phyloP scores from a whole-genome alignment of 2,797 vertebrate genomes.

The Falco peregrinus region DNA sequence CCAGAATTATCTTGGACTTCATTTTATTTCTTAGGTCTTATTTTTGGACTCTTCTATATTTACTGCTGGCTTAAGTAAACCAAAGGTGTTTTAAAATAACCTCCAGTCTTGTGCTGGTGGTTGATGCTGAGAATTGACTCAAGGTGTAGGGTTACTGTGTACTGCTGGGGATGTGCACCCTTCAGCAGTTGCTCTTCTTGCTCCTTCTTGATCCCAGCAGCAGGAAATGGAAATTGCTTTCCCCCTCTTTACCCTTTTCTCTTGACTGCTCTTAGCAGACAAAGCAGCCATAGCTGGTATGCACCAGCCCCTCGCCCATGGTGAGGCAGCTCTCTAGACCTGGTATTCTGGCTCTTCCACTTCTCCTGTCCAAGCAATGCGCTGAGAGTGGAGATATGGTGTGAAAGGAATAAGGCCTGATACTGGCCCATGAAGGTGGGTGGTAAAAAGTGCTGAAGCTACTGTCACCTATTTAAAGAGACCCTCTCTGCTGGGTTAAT shows the following conservation, averaged over 20 bases:
- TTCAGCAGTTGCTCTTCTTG: not conserved
- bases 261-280: not conserved
- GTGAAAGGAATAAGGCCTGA: not conserved
- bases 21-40: not conserved
- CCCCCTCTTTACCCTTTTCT: not conserved
- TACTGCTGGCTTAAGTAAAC: not conserved
- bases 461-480: not conserved
- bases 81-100: not conserved
- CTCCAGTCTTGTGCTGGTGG: not conserved
- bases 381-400: not conserved
- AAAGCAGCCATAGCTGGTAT: not conserved
- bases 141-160: not conserved
- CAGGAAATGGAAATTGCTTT: not conserved
- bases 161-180: not conserved
- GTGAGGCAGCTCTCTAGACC: not conserved
- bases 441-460: not conserved
- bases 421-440: not conserved
- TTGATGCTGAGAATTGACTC: not conserved
- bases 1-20: not conserved
- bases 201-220: not conserved
- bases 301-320: not conserved
- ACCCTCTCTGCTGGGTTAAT: not conserved
- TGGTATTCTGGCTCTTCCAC: accelerated
- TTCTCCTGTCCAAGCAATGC: not conserved
- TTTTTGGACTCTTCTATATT: not conserved